These are phyloP conservation scores for Odocoileus hemionus DNA, from an alignment of 2,113 vertebrate genomes.

Conservation along the genomic window DNA sequence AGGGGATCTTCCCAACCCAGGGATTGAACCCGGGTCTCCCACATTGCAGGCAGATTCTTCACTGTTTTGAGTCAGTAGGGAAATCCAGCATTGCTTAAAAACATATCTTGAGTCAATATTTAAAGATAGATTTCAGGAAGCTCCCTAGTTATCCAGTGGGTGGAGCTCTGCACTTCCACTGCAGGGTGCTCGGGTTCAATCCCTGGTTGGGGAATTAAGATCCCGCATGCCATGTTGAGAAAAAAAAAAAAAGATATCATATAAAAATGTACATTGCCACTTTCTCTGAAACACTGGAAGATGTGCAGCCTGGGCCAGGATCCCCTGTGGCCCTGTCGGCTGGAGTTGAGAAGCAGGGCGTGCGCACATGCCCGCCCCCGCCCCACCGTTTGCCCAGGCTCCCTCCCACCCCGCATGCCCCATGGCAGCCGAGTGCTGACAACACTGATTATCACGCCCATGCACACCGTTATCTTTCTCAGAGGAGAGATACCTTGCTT, in stretches of 20 bases:
- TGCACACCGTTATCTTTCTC: fast-evolving
- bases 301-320: not conserved
- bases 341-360: too few relatives aligned
- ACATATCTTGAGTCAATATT: not conserved
- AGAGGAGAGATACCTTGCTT: not conserved
- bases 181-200: fast-evolving
- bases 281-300: not conserved
- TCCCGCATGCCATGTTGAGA: fast-evolving
- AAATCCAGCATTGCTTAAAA: not conserved
- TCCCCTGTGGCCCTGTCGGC: not conserved
- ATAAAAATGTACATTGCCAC: not conserved
- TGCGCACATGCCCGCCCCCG: fast-evolving
- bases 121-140: not conserved
- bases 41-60: not conserved
- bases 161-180: not conserved
- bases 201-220: not conserved
- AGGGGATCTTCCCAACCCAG: not conserved
- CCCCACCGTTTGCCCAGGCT: not conserved
- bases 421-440: not conserved
- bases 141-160: not conserved
- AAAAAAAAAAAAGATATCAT: not conserved
- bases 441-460: fast-evolving
- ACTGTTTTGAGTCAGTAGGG: not conserved
- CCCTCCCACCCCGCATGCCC: not conserved
- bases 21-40: not conserved